Evolutionary conservation across 2,797 vertebrate species (phyloP), one percentile per base, ranked within the genome.

Genomic region (Denticeps clupeoides): DNA sequence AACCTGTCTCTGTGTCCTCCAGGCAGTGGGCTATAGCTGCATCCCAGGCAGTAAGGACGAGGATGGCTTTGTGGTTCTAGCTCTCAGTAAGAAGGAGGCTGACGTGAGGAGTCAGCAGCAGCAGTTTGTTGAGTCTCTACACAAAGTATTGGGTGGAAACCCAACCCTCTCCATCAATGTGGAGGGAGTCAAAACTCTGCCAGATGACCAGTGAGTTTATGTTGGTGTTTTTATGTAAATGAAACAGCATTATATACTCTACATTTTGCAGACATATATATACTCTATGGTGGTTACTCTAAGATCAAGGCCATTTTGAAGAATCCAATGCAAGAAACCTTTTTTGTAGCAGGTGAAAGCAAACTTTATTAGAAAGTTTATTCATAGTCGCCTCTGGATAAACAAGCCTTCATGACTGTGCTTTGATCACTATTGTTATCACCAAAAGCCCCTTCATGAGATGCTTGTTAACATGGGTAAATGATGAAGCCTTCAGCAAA

Each of bases 21-120:
- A 97, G 95, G 92, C 92, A 1, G 91, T 97, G 56, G 95, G 95
- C 49, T 97, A 86, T 55, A 93, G 89, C 74, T 94, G 90, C 57
- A 84, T 91, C 70, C 86, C 89, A 10, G 84, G 78, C 56, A 90
- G 88, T 57, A 97, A 97, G 62, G 95, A 97, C 23, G 95, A 97
- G 74, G 95, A 97, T 48, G 93, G 93, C 3, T 69, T 97, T 1
- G 86, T 99, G 55, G 87, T 86, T 29, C 73, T 99, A 68, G 75
- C 89, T 58, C 83, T 99, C 28, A 88, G 85, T 62, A 97, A 87
- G 71, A 96, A 89, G 67, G 95, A 99, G 77, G 62, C 57, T 8
- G 93, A 97, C 5, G 82, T 97, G 19, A 83, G 95, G 61, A 79
- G 64, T 35, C 90, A 89, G 73, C 93, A 99, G 73, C 93, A 97